These are phyloP conservation scores for Trachelus stipa DNA, from an alignment of 2,888 invertebrate species.

Conservation along the genomic window DNA sequence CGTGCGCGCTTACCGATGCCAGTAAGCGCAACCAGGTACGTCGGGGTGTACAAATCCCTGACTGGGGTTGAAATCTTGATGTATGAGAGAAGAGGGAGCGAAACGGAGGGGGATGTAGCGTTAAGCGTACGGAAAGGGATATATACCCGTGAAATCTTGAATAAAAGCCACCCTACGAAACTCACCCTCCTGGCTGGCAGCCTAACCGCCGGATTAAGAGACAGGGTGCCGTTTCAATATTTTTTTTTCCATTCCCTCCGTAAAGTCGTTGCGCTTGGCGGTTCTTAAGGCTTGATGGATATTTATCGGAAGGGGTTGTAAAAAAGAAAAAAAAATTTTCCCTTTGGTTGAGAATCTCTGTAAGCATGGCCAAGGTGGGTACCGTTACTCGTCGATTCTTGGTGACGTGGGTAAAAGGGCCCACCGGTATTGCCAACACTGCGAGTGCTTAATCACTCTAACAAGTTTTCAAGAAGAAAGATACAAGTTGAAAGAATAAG, in stretches of 20 bases:
- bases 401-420: background rate
- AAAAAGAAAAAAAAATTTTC: background rate
- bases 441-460: background rate
- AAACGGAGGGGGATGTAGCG: slow-evolving; percentile 2
- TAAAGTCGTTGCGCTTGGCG: slow-evolving; percentile 36
- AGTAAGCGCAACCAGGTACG: slow-evolving; percentile 4
- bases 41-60: background rate
- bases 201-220: slow-evolving; percentile 45
- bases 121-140: slow-evolving; percentile 20
- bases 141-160: slow-evolving; percentile 43
- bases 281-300: background rate
- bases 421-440: background rate
- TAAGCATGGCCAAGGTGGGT: background rate
- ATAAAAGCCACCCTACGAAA: slow-evolving; percentile 25
- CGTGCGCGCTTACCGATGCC: slow-evolving; percentile 2
- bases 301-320: background rate
- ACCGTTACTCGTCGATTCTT: background rate
- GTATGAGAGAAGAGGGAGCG: slow-evolving; percentile 13
- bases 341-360: background rate
- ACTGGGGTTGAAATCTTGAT: slow-evolving; percentile 26
- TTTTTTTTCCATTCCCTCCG: slow-evolving; percentile 30
- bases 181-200: slow-evolving; percentile 1
- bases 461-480: background rate
- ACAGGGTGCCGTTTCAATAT: slow-evolving; percentile 27
- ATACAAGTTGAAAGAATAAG: background rate